These are phyloP conservation scores for Anoplolepis gracilipes DNA, from an alignment of 1,140 invertebrate genomes.

Conservation along the genomic window DNA sequence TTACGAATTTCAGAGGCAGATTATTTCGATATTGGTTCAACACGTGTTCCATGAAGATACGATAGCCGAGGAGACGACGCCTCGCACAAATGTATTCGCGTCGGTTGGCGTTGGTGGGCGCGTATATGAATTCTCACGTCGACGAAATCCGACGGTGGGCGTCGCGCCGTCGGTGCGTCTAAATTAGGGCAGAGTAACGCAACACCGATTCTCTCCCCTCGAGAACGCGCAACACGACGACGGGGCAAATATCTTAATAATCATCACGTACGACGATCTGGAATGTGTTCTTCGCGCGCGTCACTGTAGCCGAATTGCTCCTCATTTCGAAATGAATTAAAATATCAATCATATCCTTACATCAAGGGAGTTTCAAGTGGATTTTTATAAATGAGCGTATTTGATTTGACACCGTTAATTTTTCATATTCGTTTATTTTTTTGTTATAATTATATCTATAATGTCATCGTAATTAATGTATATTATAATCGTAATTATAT, in stretches of 20 bases:
- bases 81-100: not conserved
- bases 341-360: not conserved
- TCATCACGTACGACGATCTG: slow-evolving; percentile 49
- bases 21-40: slow-evolving; percentile 26
- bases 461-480: not conserved
- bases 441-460: not conserved
- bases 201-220: slow-evolving; percentile 81
- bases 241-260: slow-evolving; percentile 65
- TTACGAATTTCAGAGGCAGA: not conserved
- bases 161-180: slow-evolving; percentile 80
- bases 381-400: not conserved
- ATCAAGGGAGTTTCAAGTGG: not conserved
- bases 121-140: slow-evolving; percentile 80
- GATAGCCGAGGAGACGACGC: slow-evolving; percentile 14
- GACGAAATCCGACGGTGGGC: slow-evolving; percentile 75
- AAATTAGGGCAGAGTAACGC: slow-evolving; percentile 86
- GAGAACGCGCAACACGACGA: slow-evolving; percentile 45
- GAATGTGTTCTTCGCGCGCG: slow-evolving; percentile 43
- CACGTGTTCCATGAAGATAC: not conserved
- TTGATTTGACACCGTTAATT: not conserved
- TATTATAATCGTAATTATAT: not conserved
- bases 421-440: not conserved
- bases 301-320: slow-evolving; percentile 7
- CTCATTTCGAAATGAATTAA: not conserved
- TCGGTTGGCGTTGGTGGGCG: slow-evolving; percentile 22